phyloP scores from a whole-genome alignment of 1,140 invertebrate species.

The Drosophila seguyi region DNA sequence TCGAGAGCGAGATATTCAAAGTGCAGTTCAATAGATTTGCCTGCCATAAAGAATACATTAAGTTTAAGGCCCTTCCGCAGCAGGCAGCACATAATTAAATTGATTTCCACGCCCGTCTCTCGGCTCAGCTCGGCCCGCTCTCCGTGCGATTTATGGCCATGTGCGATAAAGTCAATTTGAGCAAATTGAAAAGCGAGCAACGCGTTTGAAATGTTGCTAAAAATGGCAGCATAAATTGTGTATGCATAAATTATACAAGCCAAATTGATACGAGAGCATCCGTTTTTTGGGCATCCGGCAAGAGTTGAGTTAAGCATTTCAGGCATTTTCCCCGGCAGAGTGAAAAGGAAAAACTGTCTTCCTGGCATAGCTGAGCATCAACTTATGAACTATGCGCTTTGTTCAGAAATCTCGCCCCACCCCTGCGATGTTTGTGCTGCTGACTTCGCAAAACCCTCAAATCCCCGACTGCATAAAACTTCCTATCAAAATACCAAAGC shows the following conservation, averaged over 20 bases:
- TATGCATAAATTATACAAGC: conserved; percentile 65
- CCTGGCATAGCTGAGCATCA: conserved; percentile 37
- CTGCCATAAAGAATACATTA: conserved; percentile 79
- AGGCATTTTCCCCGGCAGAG: conserved; percentile 35
- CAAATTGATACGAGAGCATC: conserved; percentile 39
- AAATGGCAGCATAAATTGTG: conserved; percentile 71
- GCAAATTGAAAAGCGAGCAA: conserved; percentile 70
- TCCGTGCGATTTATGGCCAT: conserved; percentile 60
- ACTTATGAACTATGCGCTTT: conserved; percentile 75
- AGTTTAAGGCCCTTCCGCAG: conserved; percentile 45
- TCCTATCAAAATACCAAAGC: conserved; percentile 76
- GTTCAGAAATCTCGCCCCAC: conserved; percentile 23
- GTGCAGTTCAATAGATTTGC: conserved; percentile 79
- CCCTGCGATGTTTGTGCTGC: conserved; percentile 18
- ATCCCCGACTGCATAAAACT: conserved; percentile 65
- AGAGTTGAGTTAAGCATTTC: conserved; percentile 55
- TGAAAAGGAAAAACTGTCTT: conserved; percentile 10
- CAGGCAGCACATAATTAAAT: conserved; percentile 70
- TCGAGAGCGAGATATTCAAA: conserved; percentile 66
- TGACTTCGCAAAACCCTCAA: conserved; percentile 57
- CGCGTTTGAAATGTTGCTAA: conserved; percentile 64
- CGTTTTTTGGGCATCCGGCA: conserved; percentile 33
- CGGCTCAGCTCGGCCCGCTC: too few species aligned
- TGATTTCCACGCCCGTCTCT: conserved; percentile 53
- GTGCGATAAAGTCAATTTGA: conserved; percentile 55